Base-by-base conservation (phyloP, 2,888 invertebrate genomes). In the Syrphus vitripennis region DNA sequence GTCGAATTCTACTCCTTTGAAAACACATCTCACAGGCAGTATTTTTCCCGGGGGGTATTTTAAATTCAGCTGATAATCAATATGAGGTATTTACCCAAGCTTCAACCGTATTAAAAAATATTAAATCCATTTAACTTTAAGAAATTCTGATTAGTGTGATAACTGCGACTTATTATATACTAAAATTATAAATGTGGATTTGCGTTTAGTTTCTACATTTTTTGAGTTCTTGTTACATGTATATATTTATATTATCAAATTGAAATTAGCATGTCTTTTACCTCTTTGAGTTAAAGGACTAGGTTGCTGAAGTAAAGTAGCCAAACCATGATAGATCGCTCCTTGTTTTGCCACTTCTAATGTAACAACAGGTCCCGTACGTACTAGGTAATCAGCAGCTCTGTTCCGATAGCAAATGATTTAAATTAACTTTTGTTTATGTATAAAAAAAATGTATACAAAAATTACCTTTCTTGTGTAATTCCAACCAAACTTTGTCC, bases 271-370 rank as follows among this genome's bases (percentile, higher is more conserved):
- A n/a, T n/a, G n/a, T 26, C 1, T 26, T 93, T 92, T 93, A 96
- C 96, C 96, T 94, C 96, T 94, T 90, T 95, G 94, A 92, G 95
- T 95, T 87, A 95, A 94, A 71, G 97, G 97, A 89, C 97, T 97
- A 12, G 98, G 98, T 91, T 98, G 98, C 89, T 97, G 97, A 65
- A 99, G 93, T 81, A 98, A 94, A 16, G 98, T 97, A 16, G 98
- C 98, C 74, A 99, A 94, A 29, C 99, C 99, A 93, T 99, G 99
- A 91, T 97, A 97, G 90, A 98, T 96, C 65, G 99, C 99, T 65
- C 98, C 99, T 92, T 99, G 98, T 93, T 99, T 99, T 26, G 98
- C 98, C 82, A 99, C 99, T 92, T 98, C 98, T 87, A 99, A 93
- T 7, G 97, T 97, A 31, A 99, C 99, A 5, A 97, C 95, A 48